Evolutionary conservation across 2,113 vertebrate genomes (phyloP), one percentile per base, ranked within the genome.

Genomic region (Pleuronectes platessa): DNA sequence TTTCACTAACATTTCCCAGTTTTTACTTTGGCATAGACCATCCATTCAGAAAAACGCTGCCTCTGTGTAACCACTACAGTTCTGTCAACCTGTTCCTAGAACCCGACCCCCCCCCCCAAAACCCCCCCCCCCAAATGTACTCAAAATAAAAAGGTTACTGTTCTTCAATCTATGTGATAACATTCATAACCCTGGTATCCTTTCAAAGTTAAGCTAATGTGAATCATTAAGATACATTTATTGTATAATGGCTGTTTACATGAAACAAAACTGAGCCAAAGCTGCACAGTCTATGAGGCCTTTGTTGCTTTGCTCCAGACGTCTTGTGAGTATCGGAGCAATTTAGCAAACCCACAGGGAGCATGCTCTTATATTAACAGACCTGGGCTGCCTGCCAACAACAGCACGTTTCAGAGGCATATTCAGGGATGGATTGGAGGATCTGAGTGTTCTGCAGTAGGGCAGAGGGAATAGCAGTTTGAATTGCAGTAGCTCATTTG

Each of bases 401-500:
- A 79, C 89, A 93, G 90, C 88, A 91, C 69, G 49, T 85, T 78
- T 91, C 81, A 82, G 81, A 82, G 80, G 58, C 84, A 45, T 71
- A 84, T 86, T 55, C 37, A 63, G 67, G 24, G 72, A 68, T 23
- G 17, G 40, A 71, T 58, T 5, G 64, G 68, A 77, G 76, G 87
- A 75, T 60, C 12, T 1, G 15, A 23, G n/a, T 15, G 45, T 40
- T 68, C 77, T 85, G 58, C 68, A 53, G 27, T 63, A 76, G 67
- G 67, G 78, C 63, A 79, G 35, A 56, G 47, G 76, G 78, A 72
- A 67, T 54, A 14, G 87, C 80, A 88, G 93, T 88, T 85, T 68
- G 85, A 88, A 90, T 71, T 89, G 90, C 85, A 92, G 91, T 86
- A 92, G 91, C 90, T 90, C 69, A 72, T 92, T 91, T 93, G 73